Evolutionary conservation across 2,888 invertebrate species (phyloP).

Genomic region (Apamea monoglypha): DNA sequence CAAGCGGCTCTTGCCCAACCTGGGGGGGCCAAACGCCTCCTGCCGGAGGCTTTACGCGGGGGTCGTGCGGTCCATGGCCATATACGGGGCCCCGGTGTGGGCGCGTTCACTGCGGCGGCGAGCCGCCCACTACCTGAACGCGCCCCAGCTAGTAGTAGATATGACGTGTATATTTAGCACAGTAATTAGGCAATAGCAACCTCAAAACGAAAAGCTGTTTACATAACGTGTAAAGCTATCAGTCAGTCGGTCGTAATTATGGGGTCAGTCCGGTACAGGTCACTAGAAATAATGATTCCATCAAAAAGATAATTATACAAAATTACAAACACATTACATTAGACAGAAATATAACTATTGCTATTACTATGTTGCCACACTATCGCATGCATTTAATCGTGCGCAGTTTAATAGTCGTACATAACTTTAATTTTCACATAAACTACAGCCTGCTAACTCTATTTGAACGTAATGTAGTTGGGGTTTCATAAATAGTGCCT

Average conservation of each 20-base stretch:
- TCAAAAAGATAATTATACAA: slow-evolving; percentile 48
- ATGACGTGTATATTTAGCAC: slow-evolving; percentile 3
- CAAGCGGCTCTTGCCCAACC: too few relatives aligned
- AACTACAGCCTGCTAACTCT: slow-evolving; percentile 38
- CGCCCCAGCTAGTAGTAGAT: background rate
- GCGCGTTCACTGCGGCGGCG: too few relatives aligned
- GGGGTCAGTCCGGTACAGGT: slow-evolving; percentile 25
- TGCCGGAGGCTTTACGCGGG: too few relatives aligned
- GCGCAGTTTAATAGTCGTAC: slow-evolving; percentile 40
- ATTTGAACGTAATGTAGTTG: slow-evolving; percentile 43
- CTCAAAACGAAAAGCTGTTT: slow-evolving; percentile 16
- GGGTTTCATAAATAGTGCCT: slow-evolving; percentile 33
- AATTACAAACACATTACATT: slow-evolving; percentile 43
- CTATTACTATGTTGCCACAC: slow-evolving; percentile 38
- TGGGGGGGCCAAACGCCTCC: too few relatives aligned
- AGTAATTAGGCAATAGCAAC: slow-evolving; percentile 11
- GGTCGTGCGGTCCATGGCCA: too few relatives aligned
- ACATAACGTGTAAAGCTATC: slow-evolving; percentile 28
- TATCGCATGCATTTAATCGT: slow-evolving; percentile 56
- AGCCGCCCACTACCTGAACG: too few relatives aligned
- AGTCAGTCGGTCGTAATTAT: slow-evolving; percentile 12
- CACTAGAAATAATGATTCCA: slow-evolving; percentile 50
- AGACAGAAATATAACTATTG: slow-evolving; percentile 18
- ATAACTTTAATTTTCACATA: slow-evolving; percentile 54
- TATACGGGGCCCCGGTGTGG: too few relatives aligned